These are phyloP conservation scores for Argentina silus DNA, from an alignment of 2,797 vertebrate species.

Conservation along the genomic window DNA sequence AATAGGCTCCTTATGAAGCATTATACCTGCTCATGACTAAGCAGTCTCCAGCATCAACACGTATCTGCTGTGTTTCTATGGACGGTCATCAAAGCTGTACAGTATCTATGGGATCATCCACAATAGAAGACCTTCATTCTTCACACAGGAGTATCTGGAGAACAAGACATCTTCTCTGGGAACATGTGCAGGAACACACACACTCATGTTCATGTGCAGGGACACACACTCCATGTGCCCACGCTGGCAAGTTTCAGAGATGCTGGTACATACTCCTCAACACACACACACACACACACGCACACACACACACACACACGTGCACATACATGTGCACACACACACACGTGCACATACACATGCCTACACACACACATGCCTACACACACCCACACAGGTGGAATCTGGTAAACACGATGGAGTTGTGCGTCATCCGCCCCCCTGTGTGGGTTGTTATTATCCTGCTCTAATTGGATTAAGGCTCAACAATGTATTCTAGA, in stretches of 20 bases:
- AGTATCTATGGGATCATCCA: background rate
- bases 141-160: constrained; percentile 22
- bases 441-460: constrained; percentile 52
- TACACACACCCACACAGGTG: constrained; percentile 31
- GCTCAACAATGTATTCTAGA: constrained; percentile 21
- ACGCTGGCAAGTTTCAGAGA: too few relatives aligned
- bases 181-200: background rate
- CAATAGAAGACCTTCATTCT: background rate
- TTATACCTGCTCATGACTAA: background rate
- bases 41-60: background rate
- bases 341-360: background rate
- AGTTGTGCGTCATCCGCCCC: constrained; percentile 44
- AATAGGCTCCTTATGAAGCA: background rate
- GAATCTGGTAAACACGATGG: background rate
- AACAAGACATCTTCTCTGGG: constrained; percentile 19
- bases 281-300: constrained; percentile 6
- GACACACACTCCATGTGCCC: too few relatives aligned
- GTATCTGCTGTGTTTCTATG: background rate
- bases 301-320: constrained; percentile 13
- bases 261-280: too few relatives aligned
- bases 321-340: constrained; percentile 34
- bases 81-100: background rate
- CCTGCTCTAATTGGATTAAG: constrained; percentile 57
- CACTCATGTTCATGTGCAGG: too few relatives aligned
- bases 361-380: constrained; percentile 11